phyloP scores from a whole-genome alignment of 2,888 invertebrate genomes.

The Clivina fossor region DNA sequence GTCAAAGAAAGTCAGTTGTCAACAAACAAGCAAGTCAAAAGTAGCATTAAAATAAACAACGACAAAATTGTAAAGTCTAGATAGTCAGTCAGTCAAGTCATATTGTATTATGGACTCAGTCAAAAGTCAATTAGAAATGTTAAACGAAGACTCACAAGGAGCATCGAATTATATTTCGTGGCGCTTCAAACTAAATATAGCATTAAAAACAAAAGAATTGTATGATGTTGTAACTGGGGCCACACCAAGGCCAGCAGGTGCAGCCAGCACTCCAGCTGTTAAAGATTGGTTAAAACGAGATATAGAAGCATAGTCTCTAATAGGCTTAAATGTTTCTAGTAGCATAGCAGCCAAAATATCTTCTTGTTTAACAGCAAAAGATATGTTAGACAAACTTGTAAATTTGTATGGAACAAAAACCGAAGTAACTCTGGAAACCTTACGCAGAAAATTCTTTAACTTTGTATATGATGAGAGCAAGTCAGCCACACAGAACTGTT shows the following conservation, averaged over 20 bases:
- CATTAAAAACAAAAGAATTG: conserved; percentile 39
- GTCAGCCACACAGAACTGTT: conserved; percentile 38
- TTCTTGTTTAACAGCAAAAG: conserved; percentile 36
- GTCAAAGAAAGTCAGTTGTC: no score
- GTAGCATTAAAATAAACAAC: conserved; percentile 15
- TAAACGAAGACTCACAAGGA: conserved; percentile 38
- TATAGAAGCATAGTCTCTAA: conserved; percentile 41
- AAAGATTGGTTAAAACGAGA: conserved; percentile 39
- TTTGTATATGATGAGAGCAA: conserved; percentile 36
- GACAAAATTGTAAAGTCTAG: background rate
- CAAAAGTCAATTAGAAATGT: conserved; percentile 38
- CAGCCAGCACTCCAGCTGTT: conserved; percentile 26
- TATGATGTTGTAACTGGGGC: conserved; percentile 12
- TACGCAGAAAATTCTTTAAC: conserved; percentile 39
- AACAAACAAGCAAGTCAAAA: no score
- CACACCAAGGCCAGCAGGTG: conserved; percentile 18
- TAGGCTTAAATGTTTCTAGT: conserved; percentile 39
- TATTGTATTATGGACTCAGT: conserved; percentile 37
- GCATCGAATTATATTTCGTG: conserved; percentile 41
- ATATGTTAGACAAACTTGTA: conserved; percentile 39
- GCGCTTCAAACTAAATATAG: conserved; percentile 42
- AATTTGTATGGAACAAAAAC: conserved; percentile 38
- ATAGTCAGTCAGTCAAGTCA: conserved; percentile 16
- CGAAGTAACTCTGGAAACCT: conserved; percentile 35
- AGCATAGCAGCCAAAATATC: conserved; percentile 39